Percentiles rank a stretch among this genome's conserved stretches.
Evolutionary conservation across 2,113 vertebrate species (phyloP).

Genomic region (Lepus americanus): DNA sequence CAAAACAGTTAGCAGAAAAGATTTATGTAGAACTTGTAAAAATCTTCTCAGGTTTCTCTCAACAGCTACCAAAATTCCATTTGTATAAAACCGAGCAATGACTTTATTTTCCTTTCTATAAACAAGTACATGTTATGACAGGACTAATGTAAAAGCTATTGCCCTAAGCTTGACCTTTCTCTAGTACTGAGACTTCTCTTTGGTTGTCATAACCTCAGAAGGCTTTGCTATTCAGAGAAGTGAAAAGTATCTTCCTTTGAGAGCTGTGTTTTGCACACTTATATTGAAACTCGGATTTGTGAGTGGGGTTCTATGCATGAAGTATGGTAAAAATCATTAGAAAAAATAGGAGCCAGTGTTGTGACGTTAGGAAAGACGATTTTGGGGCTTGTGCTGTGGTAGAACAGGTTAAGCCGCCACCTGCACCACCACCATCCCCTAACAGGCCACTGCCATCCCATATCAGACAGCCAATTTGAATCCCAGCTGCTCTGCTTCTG

Average conservation of each 20-base stretch:
- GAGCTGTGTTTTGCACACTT: conserved; percentile 10
- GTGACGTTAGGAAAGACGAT: too few species aligned
- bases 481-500: too few species aligned
- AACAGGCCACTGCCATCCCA: too few species aligned
- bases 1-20: not conserved
- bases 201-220: not conserved
- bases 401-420: too few species aligned
- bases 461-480: too few species aligned
- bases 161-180: not conserved
- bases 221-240: not conserved
- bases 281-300: not conserved
- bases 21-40: not conserved
- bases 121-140: not conserved
- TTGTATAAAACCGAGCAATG: not conserved
- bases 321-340: not conserved
- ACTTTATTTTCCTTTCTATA: conserved; percentile 7
- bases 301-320: not conserved
- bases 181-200: not conserved
- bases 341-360: not conserved
- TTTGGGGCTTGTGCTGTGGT: too few species aligned
- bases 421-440: too few species aligned
- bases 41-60: not conserved
- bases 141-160: not conserved
- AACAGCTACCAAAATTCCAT: not conserved
- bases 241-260: not conserved